These are phyloP conservation scores for Cisticola juncidis DNA, from an alignment of 2,113 vertebrate species.

Conservation along the genomic window DNA sequence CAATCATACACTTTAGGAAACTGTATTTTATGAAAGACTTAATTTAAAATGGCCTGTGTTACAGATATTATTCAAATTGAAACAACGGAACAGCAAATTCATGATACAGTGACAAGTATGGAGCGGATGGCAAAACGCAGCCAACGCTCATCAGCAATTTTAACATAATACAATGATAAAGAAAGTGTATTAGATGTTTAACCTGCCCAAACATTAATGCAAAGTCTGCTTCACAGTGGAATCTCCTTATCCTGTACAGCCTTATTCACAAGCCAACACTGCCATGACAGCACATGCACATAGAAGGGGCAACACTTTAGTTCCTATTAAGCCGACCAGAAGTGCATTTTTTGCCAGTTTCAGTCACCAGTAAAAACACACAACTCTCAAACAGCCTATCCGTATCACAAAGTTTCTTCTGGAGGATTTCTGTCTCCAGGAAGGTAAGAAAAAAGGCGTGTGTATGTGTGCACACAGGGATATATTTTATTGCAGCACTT, in stretches of 20 bases:
- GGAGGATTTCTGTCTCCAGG: neutral
- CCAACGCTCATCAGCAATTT: neutral
- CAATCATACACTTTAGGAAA: neutral
- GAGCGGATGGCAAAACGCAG: neutral
- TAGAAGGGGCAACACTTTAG: neutral
- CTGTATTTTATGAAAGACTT: neutral
- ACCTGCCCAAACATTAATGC: neutral
- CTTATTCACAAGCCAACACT: neutral
- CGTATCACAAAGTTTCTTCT: neutral
- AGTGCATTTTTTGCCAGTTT: neutral
- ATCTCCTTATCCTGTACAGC: neutral
- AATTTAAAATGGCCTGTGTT: neutral
- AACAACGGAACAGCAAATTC: neutral
- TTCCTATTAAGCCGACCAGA: neutral
- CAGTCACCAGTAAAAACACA: neutral
- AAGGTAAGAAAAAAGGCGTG: neutral
- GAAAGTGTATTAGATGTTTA: neutral
- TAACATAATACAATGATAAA: neutral
- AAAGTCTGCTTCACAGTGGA: neutral
- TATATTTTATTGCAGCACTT: neutral
- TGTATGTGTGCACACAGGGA: fast-evolving
- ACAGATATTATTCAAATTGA: neutral
- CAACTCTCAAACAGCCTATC: neutral
- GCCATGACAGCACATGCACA: fast-evolving
- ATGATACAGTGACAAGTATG: neutral